Conservation (phyloP, 2,113 vertebrate species). For the Lontra canadensis region DNA sequence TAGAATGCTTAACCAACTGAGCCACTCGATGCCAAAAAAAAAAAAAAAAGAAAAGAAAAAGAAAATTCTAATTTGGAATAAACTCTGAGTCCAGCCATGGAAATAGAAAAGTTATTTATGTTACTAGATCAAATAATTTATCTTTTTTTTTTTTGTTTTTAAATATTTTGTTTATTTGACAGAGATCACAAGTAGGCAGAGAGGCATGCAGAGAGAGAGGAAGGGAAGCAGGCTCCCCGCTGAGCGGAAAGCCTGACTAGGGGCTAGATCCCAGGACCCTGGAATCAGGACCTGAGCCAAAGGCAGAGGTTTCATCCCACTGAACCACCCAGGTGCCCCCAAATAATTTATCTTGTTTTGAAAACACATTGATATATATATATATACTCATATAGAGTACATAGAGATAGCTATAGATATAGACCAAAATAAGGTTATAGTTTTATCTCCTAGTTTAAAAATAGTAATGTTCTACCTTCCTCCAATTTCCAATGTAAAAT, state of each 20-base stretch:
- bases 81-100: not conserved
- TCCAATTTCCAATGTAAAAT: not conserved
- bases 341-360: not conserved
- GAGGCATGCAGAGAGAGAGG: too few relatives aligned
- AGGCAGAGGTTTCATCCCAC: too few relatives aligned
- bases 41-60: not conserved
- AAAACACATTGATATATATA: not conserved
- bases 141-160: not conserved
- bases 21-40: not conserved
- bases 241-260: too few relatives aligned
- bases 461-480: not conserved
- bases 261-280: too few relatives aligned
- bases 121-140: not conserved
- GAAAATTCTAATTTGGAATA: not conserved
- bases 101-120: not conserved
- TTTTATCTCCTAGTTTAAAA: not conserved
- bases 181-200: too few relatives aligned
- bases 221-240: too few relatives aligned
- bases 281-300: too few relatives aligned
- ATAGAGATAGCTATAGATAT: not conserved
- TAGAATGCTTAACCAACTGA: not conserved
- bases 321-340: too few relatives aligned
- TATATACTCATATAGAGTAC: not conserved
- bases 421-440: not conserved
- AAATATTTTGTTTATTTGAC: too few relatives aligned